Evolutionary conservation across 1,140 invertebrate genomes (phyloP), one percentile per base, ranked within the genome.

Genomic region (Ips typographus): DNA sequence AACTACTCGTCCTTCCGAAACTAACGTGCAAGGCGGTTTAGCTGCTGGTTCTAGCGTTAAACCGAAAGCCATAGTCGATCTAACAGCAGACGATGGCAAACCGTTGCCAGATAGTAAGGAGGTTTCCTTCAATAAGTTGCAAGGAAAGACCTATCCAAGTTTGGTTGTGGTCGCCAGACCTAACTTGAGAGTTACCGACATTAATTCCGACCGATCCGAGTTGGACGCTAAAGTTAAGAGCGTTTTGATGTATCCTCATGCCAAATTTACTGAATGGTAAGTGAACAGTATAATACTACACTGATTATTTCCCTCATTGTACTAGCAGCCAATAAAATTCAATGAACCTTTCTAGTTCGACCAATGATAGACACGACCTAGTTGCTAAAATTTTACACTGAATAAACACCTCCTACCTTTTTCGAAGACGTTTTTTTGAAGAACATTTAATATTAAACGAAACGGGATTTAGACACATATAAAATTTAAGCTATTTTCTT

Each of bases 251-350:
- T 88, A 89, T 74, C 86, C 87, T 1, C 87, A 91, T 0, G 88
- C 90, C 43, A 92, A 92, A 76, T 94, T 94, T 75, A 92, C 91
- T 1, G 93, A 95, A 82, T 94, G 92, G 92, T 79, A 72, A 65
- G 64, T 68, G 59, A 8, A 3, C 44, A 6, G 22, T 22, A 39
- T 8, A 44, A 47, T 47, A 22, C 22, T 22, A 22, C 40, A 22
- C 43, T 63, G 22, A 38, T 47, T 55, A 55, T 8, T 55, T 55
- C 6, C 5, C 22, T 38, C 22, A 22, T 22, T 22, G 22, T 22
- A 22, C 22, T 22, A 22, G 22, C 22, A 22, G 22, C 22, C 22
- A 22, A 22, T 22, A 22, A 22, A 22, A 22, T 22, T 22, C 22
- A 22, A 22, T 22, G 22, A 22, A 22, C 22, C 22, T 22, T 22